phyloP scores from a whole-genome alignment of 2,797 vertebrate species.

The Carapus acus region DNA sequence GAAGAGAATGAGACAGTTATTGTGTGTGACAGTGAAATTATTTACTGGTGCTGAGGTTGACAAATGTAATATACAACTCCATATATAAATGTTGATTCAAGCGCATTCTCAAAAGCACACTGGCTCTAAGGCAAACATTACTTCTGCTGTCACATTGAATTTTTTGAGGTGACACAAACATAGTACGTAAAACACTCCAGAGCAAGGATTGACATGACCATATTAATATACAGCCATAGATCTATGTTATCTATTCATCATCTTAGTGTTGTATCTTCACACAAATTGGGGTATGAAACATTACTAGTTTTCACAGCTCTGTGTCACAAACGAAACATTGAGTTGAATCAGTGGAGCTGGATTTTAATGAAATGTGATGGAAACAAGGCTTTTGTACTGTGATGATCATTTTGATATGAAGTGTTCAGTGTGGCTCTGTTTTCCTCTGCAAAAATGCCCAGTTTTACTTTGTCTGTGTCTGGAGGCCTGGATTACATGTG shows the following conservation, averaged over 20 bases:
- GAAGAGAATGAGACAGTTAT: no score
- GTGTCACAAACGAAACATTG: background rate
- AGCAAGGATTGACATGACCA: no score
- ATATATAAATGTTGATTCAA: constrained; percentile 1
- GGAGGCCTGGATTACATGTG: background rate
- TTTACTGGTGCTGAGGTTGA: no score
- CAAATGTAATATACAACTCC: no score
- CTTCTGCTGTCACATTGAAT: no score
- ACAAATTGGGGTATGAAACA: no score
- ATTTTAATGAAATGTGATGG: constrained; percentile 9
- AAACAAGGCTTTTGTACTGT: constrained; percentile 11
- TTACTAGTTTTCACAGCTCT: constrained; percentile 3
- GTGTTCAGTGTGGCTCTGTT: constrained; percentile 12
- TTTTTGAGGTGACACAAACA: no score
- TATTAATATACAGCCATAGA: no score
- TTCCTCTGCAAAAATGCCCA: constrained; percentile 8
- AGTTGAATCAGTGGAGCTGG: background rate
- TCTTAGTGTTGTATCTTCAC: no score
- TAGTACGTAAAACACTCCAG: no score
- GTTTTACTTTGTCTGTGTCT: constrained; percentile 19
- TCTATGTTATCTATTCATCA: no score
- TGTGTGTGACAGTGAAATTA: no score
- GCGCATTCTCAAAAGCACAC: constrained; percentile 4
- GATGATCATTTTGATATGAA: constrained; percentile 20
- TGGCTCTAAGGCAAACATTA: background rate